Evolutionary conservation across 2,888 invertebrate species (phyloP), one percentile per base, ranked within the genome.

Genomic region (Herminia tarsipennalis): DNA sequence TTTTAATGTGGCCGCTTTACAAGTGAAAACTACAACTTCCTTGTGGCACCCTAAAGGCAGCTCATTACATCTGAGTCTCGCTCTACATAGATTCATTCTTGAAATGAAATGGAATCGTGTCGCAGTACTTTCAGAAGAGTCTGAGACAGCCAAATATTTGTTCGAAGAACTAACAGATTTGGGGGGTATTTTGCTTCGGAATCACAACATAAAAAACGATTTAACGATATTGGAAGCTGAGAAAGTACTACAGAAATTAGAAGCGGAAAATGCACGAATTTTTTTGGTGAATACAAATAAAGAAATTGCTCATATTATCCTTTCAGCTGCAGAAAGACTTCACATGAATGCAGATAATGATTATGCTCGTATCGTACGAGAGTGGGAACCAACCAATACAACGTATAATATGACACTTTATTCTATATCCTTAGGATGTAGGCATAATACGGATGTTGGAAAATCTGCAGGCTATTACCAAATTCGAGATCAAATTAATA

Each of bases 261-360:
- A 30, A 32, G 3, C n/a, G 17, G 40, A 47, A 12, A 32, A 36
- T 8, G 36, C 35, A 9, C 21, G 5, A 0, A 24, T 36, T 13
- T 27, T 47, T 17, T 21, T 47, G 0, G 17, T 47, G 0, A 47
- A 47, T 22, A 41, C 40, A 3, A 40, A 47, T 22, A 32, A 36
- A 5, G 13, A 27, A 27, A 17, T 36, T n/a, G 46, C 46, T 12
- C 18, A 8, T 2, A 41, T 25, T 9, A 41, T 47, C n/a, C 40
- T 47, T 3, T 10, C 5, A 17, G 40, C 46, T 10, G 46, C 36
- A 13, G 22, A 13, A 2, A 29, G 27, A 17, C 21, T 36, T 6
- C n/a, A 40, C n/a, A 47, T 41, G 40, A 34, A 32, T n/a, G 2
- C 12, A n/a, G 21, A 2, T 18, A 18, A 30, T 3, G 24, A 37